Conservation (phyloP, 2,113 vertebrate species). For the Grus americana region DNA sequence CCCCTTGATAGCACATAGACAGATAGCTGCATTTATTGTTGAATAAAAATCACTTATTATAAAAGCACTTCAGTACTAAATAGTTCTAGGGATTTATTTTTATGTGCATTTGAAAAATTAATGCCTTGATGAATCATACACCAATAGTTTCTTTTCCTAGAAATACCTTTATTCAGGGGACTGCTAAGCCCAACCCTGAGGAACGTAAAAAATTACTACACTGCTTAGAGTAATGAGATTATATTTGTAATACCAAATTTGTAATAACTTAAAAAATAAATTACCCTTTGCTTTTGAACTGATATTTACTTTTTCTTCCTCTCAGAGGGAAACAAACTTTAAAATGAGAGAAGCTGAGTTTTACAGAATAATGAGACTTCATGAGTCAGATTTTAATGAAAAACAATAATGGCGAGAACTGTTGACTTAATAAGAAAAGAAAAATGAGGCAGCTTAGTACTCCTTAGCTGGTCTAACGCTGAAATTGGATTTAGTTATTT, state of each 20-base stretch:
- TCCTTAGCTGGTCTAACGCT: neutral
- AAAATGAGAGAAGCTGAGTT: constrained; percentile 24
- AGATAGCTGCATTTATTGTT: neutral
- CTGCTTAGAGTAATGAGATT: constrained; percentile 5
- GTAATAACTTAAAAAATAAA: constrained; percentile 26
- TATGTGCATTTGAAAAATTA: constrained; percentile 22
- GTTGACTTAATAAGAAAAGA: constrained; percentile 3
- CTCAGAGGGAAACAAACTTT: constrained; percentile 24
- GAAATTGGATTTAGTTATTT: neutral
- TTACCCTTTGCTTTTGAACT: neutral
- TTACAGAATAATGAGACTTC: neutral
- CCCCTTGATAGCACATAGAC: neutral
- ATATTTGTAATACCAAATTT: constrained; percentile 6
- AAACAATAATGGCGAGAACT: neutral
- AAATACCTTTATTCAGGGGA: neutral
- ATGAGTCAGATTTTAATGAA: constrained; percentile 14
- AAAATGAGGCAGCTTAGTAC: neutral
- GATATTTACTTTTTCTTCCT: constrained; percentile 36
- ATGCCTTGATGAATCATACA: neutral
- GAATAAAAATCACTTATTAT: neutral
- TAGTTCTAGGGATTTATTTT: constrained; percentile 8
- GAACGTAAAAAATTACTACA: neutral
- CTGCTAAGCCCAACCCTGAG: neutral
- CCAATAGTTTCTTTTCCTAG: neutral
- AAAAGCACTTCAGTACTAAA: neutral